phyloP scores from a whole-genome alignment of 2,888 invertebrate species.

The Incurvaria masculella region DNA sequence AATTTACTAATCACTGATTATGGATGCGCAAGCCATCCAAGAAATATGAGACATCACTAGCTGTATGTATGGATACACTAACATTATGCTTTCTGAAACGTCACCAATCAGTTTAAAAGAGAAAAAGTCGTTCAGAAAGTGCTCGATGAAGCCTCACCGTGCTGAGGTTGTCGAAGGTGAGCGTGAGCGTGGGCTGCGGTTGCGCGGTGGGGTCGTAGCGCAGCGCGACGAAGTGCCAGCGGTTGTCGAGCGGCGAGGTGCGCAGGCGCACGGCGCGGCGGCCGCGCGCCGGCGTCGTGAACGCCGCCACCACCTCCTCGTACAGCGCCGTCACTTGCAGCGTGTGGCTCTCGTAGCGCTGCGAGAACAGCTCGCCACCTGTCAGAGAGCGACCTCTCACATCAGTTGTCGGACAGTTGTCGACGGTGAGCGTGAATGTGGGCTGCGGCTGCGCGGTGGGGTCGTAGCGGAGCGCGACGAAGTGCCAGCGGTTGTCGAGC shows the following conservation, averaged over 20 bases:
- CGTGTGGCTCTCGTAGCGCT: slow-evolving; percentile 62
- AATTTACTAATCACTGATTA: too few relatives aligned
- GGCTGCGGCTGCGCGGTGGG: slow-evolving; percentile 35
- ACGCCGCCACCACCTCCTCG: slow-evolving; percentile 58
- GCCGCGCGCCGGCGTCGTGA: slow-evolving; percentile 51
- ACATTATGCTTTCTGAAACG: too few relatives aligned
- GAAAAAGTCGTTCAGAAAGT: neutral
- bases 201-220: slow-evolving; percentile 52
- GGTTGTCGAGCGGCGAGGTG: slow-evolving; percentile 72
- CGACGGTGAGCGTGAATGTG: neutral
- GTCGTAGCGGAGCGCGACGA: slow-evolving; percentile 62
- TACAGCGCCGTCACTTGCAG: slow-evolving; percentile 58
- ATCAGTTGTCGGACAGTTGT: too few relatives aligned
- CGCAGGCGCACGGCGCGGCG: slow-evolving; percentile 61
- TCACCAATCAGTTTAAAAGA: too few relatives aligned
- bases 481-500: slow-evolving; percentile 81
- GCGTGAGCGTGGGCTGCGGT: slow-evolving; percentile 18
- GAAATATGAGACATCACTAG: too few relatives aligned
- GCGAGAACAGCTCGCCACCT: slow-evolving; percentile 70
- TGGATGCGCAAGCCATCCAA: too few relatives aligned
- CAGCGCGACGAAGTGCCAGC: slow-evolving; percentile 74
- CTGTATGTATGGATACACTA: too few relatives aligned
- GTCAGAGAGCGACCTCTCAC: too few relatives aligned
- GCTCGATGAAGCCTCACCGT: neutral
- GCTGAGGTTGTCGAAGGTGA: neutral